Conservation (phyloP, 2,888 invertebrate species). For the Deroplatys truncata region DNA sequence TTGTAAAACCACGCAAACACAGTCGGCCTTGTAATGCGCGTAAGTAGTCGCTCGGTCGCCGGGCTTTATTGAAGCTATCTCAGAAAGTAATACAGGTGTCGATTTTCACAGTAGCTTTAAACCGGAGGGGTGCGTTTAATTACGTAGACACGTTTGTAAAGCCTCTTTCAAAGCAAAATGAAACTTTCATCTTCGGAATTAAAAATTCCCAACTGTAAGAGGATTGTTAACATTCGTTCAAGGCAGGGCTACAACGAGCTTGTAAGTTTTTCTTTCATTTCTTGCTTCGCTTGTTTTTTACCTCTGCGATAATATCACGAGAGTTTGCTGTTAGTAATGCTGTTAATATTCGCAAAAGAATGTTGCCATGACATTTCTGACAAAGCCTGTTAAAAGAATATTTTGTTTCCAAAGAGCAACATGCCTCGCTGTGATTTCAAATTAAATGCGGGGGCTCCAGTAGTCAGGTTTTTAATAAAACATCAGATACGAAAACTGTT, state of each 20-base stretch:
- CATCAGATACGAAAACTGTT: too few species aligned
- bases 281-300: neutral
- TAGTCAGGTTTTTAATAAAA: too few species aligned
- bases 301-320: too few species aligned
- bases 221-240: neutral
- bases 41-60: neutral
- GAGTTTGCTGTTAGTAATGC: too few species aligned
- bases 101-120: neutral
- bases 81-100: neutral
- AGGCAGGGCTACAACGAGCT: neutral
- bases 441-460: too few species aligned
- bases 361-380: too few species aligned
- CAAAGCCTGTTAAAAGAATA: too few species aligned
- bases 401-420: too few species aligned
- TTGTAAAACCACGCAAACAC: neutral
- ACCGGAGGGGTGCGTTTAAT: neutral
- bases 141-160: neutral
- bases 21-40: too few species aligned
- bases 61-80: neutral
- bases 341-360: too few species aligned
- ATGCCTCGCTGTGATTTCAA: too few species aligned
- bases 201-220: neutral
- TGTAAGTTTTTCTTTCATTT: neutral
- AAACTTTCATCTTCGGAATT: neutral
- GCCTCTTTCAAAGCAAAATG: neutral